Base-by-base conservation (phyloP, 2,888 invertebrate species). In the Drosophila setosimentum region DNA sequence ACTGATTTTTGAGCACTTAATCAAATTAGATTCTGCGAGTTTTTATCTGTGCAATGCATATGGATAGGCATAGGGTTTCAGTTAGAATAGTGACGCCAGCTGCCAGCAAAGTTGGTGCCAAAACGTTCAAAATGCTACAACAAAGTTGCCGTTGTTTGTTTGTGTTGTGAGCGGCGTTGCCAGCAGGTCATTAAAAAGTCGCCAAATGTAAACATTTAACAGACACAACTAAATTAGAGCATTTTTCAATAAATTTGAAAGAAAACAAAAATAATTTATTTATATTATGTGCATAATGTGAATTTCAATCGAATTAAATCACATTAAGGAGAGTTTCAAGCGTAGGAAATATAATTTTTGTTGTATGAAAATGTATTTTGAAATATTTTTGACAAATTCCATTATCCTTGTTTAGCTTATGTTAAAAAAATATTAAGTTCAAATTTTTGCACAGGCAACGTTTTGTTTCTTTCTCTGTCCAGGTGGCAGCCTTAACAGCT, bases 1-100 rank as follows among this genome's bases (percentile, higher is more conserved):
- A 66, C 32, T 53, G 78, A 92, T 91, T 91, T 92, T 86, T 27
- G 29, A 27, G 40, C 30, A 76, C 32, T 64, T 37, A 18, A 48
- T 49, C 50, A 70, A 91, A 92, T 92, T 77, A 88, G 93, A 81
- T 89, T 85, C 88, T 82, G 16, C 33, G 80, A 58, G 80, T 76
- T 82, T 68, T 82, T 21, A 24, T 24, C 89, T 86, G 74, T 89
- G 30, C 21, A 60, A 29, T 53, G 63, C 53, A 75, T 73, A 74
- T 32, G 21, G 42, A 49, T 54, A 67, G n/a, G 16, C 29, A 0
- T 2, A 13, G 0, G 24, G 62, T 89, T 91, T 88, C 68, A 91
- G 88, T 88, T 76, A 91, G 68, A 71, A 88, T 82, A 64, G 21
- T 21, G 18, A 16, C 1, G 8, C 68, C 65, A 78, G 66, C 18